A percentile compares a stretch with the other conserved stretches of the same genome.
These are phyloP conservation scores for Hemithea aestivaria DNA, from an alignment of 2,888 invertebrate genomes.

Conservation along the genomic window DNA sequence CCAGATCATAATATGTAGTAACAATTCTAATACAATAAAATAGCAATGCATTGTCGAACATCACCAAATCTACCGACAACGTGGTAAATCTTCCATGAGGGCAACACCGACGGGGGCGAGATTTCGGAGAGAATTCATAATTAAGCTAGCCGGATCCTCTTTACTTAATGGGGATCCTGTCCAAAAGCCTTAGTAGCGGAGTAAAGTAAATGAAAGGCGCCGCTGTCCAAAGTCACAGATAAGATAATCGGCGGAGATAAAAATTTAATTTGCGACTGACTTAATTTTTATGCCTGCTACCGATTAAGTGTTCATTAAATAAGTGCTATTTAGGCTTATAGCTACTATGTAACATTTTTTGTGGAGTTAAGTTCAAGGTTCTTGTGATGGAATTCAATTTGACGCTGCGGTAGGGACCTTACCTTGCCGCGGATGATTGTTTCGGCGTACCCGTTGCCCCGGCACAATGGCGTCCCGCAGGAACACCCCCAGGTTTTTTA, in stretches of 20 bases:
- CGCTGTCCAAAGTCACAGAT: conserved; percentile 45
- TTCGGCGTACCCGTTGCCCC: no score
- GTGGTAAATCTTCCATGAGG: conserved; percentile 5
- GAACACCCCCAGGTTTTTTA: no score
- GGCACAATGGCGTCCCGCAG: no score
- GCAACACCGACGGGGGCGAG: conserved; percentile 43
- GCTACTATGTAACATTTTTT: no score
- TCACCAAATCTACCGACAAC: neutral
- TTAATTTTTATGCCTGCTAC: conserved; percentile 31
- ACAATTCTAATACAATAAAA: no score
- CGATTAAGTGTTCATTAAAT: neutral
- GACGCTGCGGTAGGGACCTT: no score
- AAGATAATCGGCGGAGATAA: conserved; percentile 50
- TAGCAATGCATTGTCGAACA: no score
- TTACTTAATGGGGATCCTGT: conserved; percentile 65
- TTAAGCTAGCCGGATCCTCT: conserved; percentile 71
- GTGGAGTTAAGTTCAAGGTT: no score
- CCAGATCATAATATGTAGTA: no score
- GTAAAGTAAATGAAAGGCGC: conserved; percentile 55
- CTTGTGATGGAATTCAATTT: no score
- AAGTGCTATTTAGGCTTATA: no score
- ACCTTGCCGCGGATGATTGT: no score
- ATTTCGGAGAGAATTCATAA: conserved; percentile 75
- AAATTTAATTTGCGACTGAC: conserved; percentile 45
- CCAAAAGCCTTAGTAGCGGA: conserved; percentile 54